These are phyloP conservation scores for Florisuga fusca DNA, from an alignment of 2,797 vertebrate species.

Conservation along the genomic window DNA sequence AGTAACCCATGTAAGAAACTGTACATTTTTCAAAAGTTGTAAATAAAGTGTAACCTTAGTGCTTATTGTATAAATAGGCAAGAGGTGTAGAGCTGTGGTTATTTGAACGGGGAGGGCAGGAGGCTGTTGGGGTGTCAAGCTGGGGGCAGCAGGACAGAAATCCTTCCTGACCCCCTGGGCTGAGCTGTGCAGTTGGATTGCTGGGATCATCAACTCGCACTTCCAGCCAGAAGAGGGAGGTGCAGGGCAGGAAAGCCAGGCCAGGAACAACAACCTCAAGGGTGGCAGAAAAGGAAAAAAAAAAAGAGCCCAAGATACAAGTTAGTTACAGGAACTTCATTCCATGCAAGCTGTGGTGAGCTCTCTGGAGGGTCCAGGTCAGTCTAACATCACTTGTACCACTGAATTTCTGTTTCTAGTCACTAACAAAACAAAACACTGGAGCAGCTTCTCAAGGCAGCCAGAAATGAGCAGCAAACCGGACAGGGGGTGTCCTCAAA, in stretches of 20 bases:
- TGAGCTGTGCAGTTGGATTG: rapidly evolving
- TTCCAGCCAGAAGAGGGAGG: not conserved
- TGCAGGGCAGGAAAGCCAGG: no score
- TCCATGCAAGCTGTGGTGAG: not conserved
- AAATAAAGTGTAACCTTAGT: conserved; percentile 92
- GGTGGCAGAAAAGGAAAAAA: not conserved
- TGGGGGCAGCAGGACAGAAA: rapidly evolving
- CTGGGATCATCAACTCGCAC: no score
- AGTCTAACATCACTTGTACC: rapidly evolving
- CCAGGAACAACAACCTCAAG: no score
- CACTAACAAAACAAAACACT: rapidly evolving
- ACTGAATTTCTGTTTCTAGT: not conserved
- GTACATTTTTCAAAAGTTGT: conserved; percentile 96
- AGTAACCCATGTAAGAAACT: conserved; percentile 98
- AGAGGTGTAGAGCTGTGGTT: conserved; percentile 25
- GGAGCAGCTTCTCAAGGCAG: rapidly evolving
- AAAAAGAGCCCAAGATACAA: rapidly evolving
- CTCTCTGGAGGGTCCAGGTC: not conserved
- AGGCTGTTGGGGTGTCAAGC: rapidly evolving
- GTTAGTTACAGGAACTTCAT: rapidly evolving
- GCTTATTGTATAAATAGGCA: conserved; percentile 77
- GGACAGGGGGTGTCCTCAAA: no score
- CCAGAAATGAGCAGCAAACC: not conserved
- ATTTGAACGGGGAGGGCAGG: not conserved
- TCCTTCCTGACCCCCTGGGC: rapidly evolving